Evolutionary conservation across 1,140 invertebrate genomes (phyloP).

Genomic region (Coptotermes formosanus): DNA sequence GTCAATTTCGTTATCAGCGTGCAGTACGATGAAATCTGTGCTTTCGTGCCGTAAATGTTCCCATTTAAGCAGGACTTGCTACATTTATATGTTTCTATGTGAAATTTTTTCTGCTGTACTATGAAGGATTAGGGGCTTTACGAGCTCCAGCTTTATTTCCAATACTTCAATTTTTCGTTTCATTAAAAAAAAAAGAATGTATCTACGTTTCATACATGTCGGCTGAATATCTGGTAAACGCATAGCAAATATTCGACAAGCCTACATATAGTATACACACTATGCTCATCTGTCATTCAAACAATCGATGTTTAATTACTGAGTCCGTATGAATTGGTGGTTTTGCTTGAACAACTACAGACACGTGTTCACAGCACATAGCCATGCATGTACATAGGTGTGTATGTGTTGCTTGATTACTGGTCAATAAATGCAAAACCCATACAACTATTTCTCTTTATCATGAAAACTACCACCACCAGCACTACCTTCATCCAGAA

Average conservation of each 20-base stretch:
- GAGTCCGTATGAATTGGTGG: neutral
- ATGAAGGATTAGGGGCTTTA: neutral
- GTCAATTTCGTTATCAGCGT: neutral
- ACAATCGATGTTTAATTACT: conserved; percentile 14
- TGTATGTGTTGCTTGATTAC: neutral
- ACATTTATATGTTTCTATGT: neutral
- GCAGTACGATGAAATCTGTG: neutral
- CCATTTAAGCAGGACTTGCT: neutral
- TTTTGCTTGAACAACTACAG: conserved; percentile 4
- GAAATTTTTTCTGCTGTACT: neutral
- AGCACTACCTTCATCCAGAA: neutral
- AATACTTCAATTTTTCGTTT: neutral
- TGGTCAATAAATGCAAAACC: neutral
- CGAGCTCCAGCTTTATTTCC: neutral
- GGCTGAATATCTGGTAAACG: neutral
- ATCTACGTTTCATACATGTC: neutral
- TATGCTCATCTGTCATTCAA: neutral
- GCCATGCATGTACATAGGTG: neutral
- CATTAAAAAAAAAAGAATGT: neutral
- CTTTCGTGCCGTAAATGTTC: neutral
- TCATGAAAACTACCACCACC: neutral
- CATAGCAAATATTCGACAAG: neutral
- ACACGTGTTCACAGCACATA: neutral
- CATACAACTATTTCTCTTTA: neutral
- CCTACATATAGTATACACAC: neutral